These are phyloP conservation scores for Cantharis lateralis DNA, from an alignment of 2,888 invertebrate species.

Conservation along the genomic window DNA sequence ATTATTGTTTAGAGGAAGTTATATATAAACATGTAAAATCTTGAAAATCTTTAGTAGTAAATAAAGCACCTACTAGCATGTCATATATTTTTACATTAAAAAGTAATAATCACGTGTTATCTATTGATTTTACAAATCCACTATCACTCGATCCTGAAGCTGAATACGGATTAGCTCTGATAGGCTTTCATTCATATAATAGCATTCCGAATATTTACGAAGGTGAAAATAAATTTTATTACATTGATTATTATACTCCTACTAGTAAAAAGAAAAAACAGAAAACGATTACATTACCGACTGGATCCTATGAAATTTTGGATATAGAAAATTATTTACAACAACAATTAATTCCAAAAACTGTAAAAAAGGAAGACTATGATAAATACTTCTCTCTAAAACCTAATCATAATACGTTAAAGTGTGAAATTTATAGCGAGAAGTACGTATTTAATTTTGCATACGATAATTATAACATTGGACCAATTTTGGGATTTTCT, in stretches of 20 bases:
- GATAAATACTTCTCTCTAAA: conserved; percentile 8
- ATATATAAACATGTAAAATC: not conserved
- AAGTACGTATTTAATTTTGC: conserved; percentile 19
- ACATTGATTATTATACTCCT: conserved; percentile 15
- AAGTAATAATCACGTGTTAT: not conserved
- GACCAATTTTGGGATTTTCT: conserved; percentile 15
- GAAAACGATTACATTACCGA: conserved; percentile 32
- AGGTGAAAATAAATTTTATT: conserved; percentile 44
- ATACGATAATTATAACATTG: conserved; percentile 9
- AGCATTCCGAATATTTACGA: conserved; percentile 46
- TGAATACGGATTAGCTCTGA: not conserved
- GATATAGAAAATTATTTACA: conserved; percentile 40
- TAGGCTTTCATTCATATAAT: not conserved
- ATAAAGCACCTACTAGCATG: not conserved
- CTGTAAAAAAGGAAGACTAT: conserved; percentile 1
- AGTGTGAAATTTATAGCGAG: conserved; percentile 31
- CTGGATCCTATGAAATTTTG: conserved; percentile 45
- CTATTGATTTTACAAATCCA: conserved; percentile 4
- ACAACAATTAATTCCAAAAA: conserved; percentile 6
- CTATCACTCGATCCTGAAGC: not conserved
- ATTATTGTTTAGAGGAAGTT: not conserved
- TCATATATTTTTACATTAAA: conserved; percentile 13
- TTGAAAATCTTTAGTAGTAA: not conserved
- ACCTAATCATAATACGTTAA: conserved; percentile 43
- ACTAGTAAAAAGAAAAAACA: conserved; percentile 24